Conservation (phyloP, 2,797 vertebrate species). For the Epinephelus coioides region DNA sequence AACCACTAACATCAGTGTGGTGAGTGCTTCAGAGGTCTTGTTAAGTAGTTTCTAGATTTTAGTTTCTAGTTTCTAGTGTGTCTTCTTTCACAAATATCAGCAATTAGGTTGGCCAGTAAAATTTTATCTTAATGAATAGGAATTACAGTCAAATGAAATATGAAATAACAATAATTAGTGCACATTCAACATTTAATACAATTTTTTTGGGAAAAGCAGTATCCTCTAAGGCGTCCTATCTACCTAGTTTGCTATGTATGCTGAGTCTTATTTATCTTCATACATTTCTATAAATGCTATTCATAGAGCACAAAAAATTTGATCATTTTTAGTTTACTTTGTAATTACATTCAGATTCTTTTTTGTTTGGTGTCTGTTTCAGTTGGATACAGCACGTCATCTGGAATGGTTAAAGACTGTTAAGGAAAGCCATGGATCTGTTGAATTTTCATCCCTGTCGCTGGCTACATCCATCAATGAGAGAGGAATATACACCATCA, state of each 20-base stretch:
- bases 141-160: not conserved
- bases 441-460: slow-evolving; percentile 89
- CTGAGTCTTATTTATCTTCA: too few species aligned
- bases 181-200: too few species aligned
- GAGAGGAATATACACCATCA: slow-evolving; percentile 85
- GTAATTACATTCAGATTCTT: slow-evolving; percentile 65
- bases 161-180: not conserved
- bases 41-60: slow-evolving; percentile 4
- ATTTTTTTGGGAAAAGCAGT: too few species aligned
- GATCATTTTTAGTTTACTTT: not conserved
- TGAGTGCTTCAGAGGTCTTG: not conserved
- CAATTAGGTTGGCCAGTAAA: not conserved
- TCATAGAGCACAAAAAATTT: too few species aligned
- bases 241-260: too few species aligned
- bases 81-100: too few species aligned
- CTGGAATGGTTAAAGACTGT: slow-evolving; percentile 90
- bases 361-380: slow-evolving; percentile 71
- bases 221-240: too few species aligned
- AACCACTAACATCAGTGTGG: not conserved
- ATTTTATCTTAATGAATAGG: not conserved
- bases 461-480: slow-evolving; percentile 89
- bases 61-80: too few species aligned
- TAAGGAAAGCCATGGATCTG: slow-evolving; percentile 90
- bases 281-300: too few species aligned
- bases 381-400: slow-evolving; percentile 63